Evolutionary conservation across 2,888 invertebrate species (phyloP).

Genomic region (Parnassius apollo): DNA sequence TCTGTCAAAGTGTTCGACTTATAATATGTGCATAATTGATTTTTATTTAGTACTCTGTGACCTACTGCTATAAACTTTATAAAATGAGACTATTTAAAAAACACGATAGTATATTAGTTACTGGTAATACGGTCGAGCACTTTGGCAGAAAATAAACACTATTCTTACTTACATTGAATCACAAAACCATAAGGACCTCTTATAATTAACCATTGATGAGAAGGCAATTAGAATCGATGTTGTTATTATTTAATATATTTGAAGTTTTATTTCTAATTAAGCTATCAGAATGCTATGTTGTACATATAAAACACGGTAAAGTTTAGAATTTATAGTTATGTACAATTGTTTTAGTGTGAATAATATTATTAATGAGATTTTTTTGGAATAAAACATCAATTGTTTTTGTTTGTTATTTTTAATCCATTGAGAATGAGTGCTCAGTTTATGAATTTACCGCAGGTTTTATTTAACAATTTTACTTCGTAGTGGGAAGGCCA

Average conservation of each 20-base stretch:
- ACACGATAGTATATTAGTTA: conserved; percentile 15
- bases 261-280: conserved; percentile 80
- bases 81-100: conserved; percentile 7
- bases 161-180: conserved; percentile 59
- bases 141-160: conserved; percentile 41
- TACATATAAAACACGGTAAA: conserved; percentile 74
- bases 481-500: conserved; percentile 70
- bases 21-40: conserved; percentile 26
- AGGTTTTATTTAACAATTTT: conserved; percentile 47
- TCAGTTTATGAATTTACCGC: conserved; percentile 60
- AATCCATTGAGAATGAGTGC: conserved; percentile 56
- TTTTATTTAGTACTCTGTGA: conserved; percentile 23
- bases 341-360: conserved; percentile 81
- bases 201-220: conserved; percentile 81
- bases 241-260: conserved; percentile 82
- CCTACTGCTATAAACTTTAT: conserved; percentile 1
- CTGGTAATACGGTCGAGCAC: conserved; percentile 45
- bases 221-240: conserved; percentile 80
- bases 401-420: conserved; percentile 46
- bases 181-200: conserved; percentile 82
- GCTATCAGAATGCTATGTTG: conserved; percentile 76
- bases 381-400: conserved; percentile 49
- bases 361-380: conserved; percentile 68
- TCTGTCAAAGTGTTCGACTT: conserved; percentile 55
- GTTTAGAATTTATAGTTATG: conserved; percentile 73